Evolutionary conservation across 2,113 vertebrate species (phyloP).

Genomic region (Ciconia stormi): DNA sequence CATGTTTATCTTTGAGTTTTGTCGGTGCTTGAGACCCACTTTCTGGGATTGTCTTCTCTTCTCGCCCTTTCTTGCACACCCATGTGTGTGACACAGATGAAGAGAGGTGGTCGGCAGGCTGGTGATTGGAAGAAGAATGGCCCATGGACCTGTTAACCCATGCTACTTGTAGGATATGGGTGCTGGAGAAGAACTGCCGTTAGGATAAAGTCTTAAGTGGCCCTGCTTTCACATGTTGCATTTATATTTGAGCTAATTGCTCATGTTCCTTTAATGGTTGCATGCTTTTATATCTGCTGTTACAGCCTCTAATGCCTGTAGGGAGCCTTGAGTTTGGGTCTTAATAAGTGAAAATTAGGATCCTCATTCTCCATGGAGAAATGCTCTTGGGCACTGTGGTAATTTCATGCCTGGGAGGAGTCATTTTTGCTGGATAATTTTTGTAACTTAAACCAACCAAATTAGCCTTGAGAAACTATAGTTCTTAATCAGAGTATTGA

Average conservation of each 20-base stretch:
- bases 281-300: neutral
- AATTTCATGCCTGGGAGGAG: slow-evolving; percentile 49
- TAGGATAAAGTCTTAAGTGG: neutral
- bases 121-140: neutral
- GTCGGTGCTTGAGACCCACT: neutral
- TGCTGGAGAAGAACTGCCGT: neutral
- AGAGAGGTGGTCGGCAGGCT: neutral
- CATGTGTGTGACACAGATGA: neutral
- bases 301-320: neutral
- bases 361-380: neutral
- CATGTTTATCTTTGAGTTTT: neutral
- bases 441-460: neutral
- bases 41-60: neutral
- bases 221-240: neutral
- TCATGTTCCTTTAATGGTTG: neutral
- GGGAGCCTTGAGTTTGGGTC: neutral
- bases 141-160: neutral
- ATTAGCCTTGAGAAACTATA: slow-evolving; percentile 5
- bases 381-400: neutral
- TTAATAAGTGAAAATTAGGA: neutral
- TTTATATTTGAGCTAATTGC: neutral
- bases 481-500: neutral
- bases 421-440: neutral
- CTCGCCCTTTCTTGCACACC: neutral
- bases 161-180: neutral